phyloP scores from a whole-genome alignment of 1,140 invertebrate species.

The Drosophila novamexicana region DNA sequence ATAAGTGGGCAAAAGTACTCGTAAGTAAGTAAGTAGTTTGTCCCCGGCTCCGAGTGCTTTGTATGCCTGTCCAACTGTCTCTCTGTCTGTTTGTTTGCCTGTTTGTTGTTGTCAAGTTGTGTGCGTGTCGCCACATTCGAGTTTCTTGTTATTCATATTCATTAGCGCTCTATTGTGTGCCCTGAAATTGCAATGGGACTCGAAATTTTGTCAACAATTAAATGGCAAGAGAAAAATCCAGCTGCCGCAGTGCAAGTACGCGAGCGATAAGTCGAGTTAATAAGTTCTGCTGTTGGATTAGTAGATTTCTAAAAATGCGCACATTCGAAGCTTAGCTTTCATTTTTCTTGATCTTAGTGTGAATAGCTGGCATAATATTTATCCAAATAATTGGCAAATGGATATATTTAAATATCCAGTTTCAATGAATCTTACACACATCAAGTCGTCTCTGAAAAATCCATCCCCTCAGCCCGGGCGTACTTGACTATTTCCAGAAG shows the following conservation, averaged over 20 bases:
- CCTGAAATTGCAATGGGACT: conserved; percentile 51
- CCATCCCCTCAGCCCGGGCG: background rate
- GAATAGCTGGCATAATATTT: too few species aligned
- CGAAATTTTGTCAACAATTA: conserved; percentile 57
- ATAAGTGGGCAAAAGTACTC: conserved; percentile 68
- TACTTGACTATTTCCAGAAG: background rate
- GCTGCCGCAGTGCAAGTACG: background rate
- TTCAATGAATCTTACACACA: background rate
- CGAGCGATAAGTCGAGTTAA: conserved; percentile 1
- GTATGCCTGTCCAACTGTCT: background rate
- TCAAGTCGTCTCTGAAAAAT: conserved; percentile 4
- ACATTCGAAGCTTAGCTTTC: background rate
- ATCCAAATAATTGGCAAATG: background rate
- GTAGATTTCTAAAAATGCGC: too few species aligned
- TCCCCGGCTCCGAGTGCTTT: conserved; percentile 20
- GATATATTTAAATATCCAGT: background rate
- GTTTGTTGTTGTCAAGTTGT: conserved; percentile 60
- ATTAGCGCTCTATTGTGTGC: conserved; percentile 74
- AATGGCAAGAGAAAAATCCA: conserved; percentile 16
- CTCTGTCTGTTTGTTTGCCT: conserved; percentile 43
- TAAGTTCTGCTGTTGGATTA: background rate
- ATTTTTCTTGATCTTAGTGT: background rate
- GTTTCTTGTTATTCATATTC: conserved; percentile 74
- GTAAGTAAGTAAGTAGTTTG: conserved; percentile 61
- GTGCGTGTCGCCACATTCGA: conserved; percentile 47